A percentile compares a stretch with the other conserved stretches of the same genome.
These are phyloP conservation scores for Upupa epops DNA, from an alignment of 2,113 vertebrate genomes.

Conservation along the genomic window DNA sequence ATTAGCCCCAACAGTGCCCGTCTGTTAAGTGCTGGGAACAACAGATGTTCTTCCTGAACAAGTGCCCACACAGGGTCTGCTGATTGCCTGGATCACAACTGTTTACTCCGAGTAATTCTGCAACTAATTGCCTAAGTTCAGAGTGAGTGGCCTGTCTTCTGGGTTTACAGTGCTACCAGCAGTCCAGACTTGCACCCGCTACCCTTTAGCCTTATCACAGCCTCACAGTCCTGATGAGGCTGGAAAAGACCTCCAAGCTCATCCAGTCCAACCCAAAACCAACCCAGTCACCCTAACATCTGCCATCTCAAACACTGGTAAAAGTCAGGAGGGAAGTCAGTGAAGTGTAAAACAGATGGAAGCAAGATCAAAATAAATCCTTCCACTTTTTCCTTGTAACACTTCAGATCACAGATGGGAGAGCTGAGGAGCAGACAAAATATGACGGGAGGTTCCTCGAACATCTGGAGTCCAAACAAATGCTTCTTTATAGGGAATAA, in stretches of 20 bases:
- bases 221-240: no score
- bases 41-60: constrained; percentile 50
- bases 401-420: constrained; percentile 40
- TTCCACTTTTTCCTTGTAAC: constrained; percentile 23
- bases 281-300: no score
- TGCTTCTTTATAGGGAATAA: constrained; percentile 49
- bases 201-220: background rate
- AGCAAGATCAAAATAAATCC: constrained; percentile 52
- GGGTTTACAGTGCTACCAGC: background rate
- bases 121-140: constrained; percentile 1
- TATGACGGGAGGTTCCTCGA: constrained; percentile 33
- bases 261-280: no score
- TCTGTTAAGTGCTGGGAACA: constrained; percentile 39
- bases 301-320: background rate
- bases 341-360: constrained; percentile 32
- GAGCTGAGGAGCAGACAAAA: constrained; percentile 45
- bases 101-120: constrained; percentile 25
- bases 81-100: constrained; percentile 22
- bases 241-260: no score
- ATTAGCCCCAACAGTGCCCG: constrained; percentile 24
- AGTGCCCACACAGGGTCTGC: background rate
- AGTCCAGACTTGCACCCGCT: background rate
- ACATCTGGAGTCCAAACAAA: constrained; percentile 65
- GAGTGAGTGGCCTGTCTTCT: background rate
- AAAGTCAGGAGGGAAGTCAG: background rate